phyloP scores from a whole-genome alignment of 2,113 vertebrate genomes.

The Melospiza melodia region DNA sequence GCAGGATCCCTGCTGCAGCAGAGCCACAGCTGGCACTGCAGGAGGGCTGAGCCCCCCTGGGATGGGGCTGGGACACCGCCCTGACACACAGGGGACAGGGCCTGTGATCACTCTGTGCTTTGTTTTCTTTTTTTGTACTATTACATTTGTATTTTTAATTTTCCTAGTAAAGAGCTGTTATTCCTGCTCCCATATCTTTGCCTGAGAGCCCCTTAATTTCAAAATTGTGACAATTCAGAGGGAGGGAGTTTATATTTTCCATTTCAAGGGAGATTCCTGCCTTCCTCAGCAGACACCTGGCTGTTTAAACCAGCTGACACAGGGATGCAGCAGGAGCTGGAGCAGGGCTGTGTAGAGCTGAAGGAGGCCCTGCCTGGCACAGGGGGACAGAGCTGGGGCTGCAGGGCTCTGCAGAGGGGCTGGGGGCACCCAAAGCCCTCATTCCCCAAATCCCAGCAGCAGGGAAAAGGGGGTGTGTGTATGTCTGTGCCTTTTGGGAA shows the following conservation, averaged over 20 bases:
- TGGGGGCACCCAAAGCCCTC: not conserved
- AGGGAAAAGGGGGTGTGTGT: not conserved
- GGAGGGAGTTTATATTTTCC: not conserved
- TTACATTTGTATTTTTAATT: not conserved
- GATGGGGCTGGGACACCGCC: too few relatives aligned
- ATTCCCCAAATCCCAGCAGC: not conserved
- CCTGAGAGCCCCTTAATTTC: not conserved
- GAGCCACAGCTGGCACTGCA: too few relatives aligned
- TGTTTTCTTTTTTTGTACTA: too few relatives aligned
- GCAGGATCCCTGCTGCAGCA: too few relatives aligned
- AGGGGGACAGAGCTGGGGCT: not conserved
- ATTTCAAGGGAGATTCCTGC: not conserved
- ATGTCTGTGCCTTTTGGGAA: not conserved
- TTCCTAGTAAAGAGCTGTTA: not conserved
- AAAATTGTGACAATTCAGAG: not conserved
- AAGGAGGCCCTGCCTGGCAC: not conserved
- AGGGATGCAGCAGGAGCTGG: not conserved
- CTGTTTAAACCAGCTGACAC: not conserved
- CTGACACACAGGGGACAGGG: not conserved
- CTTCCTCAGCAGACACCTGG: not conserved
- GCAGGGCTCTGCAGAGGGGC: not conserved
- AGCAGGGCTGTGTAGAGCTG: not conserved
- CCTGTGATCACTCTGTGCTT: accelerated
- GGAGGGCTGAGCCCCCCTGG: too few relatives aligned
- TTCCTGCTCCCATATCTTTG: not conserved